Conservation (phyloP, 2,797 vertebrate genomes). For the Crotalus adamanteus region DNA sequence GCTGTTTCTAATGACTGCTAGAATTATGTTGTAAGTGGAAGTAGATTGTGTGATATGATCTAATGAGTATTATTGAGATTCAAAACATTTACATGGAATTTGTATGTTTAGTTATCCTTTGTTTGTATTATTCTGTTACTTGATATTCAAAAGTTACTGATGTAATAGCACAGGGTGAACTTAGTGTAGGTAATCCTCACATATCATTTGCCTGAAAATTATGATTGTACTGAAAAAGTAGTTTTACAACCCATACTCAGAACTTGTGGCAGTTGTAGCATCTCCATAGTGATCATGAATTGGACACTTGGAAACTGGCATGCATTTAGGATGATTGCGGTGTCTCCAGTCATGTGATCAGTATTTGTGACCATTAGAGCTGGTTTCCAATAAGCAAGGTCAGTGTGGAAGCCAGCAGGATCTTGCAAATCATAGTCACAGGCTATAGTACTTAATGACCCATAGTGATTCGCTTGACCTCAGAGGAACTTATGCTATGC, state of each 20-base stretch:
- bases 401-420: neutral
- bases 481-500: neutral
- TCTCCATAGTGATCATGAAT: neutral
- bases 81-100: neutral
- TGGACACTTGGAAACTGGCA: neutral
- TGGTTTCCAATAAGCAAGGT: neutral
- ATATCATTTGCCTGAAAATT: neutral
- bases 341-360: neutral
- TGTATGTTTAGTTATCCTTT: neutral
- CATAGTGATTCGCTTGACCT: neutral
- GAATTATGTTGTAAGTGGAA: neutral
- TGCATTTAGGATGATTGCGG: neutral
- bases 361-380: neutral
- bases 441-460: neutral
- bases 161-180: neutral
- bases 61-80: neutral
- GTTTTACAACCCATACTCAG: neutral
- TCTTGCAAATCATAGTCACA: neutral
- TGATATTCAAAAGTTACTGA: constrained; percentile 34
- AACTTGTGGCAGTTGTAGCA: neutral
- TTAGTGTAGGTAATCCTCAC: neutral
- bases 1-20: neutral
- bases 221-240: neutral
- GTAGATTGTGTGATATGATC: neutral
- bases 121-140: constrained; percentile 27